Evolutionary conservation across 2,888 invertebrate genomes (phyloP).

Genomic region (Copidosoma aretas): DNA sequence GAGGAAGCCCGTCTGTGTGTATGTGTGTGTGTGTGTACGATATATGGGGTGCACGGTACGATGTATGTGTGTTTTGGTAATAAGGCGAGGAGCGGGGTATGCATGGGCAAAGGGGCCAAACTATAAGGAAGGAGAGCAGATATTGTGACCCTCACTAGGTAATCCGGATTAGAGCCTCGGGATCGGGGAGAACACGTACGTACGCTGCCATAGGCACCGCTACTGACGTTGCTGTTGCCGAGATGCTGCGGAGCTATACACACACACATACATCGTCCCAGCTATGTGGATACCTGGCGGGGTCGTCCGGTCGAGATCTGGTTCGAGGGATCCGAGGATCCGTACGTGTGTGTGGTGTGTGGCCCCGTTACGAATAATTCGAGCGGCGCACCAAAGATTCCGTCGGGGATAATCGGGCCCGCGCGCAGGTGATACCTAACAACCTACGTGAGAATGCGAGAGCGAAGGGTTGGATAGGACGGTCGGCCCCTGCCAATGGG

Average conservation of each 20-base stretch:
- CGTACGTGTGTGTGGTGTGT: too few relatives aligned
- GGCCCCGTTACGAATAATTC: too few relatives aligned
- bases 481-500: background rate
- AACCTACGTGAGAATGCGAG: background rate
- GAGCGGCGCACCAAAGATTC: too few relatives aligned
- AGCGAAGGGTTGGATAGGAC: too few relatives aligned
- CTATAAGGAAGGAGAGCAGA: slow-evolving; percentile 48
- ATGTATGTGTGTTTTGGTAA: background rate
- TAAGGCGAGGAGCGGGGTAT: slow-evolving; percentile 42
- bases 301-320: too few relatives aligned
- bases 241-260: too few relatives aligned
- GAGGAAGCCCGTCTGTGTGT: background rate
- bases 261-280: too few relatives aligned
- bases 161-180: slow-evolving; percentile 61
- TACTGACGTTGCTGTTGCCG: too few relatives aligned
- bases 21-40: slow-evolving; percentile 34
- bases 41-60: slow-evolving; percentile 33
- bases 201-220: too few relatives aligned
- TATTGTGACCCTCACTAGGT: slow-evolving; percentile 61
- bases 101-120: slow-evolving; percentile 52
- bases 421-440: slow-evolving; percentile 6
- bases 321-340: too few relatives aligned
- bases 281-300: too few relatives aligned
- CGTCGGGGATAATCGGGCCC: too few relatives aligned
- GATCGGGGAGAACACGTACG: slow-evolving; percentile 23